Evolutionary conservation across 2,113 vertebrate species (phyloP).

Genomic region (Dendropsophus ebraccatus): DNA sequence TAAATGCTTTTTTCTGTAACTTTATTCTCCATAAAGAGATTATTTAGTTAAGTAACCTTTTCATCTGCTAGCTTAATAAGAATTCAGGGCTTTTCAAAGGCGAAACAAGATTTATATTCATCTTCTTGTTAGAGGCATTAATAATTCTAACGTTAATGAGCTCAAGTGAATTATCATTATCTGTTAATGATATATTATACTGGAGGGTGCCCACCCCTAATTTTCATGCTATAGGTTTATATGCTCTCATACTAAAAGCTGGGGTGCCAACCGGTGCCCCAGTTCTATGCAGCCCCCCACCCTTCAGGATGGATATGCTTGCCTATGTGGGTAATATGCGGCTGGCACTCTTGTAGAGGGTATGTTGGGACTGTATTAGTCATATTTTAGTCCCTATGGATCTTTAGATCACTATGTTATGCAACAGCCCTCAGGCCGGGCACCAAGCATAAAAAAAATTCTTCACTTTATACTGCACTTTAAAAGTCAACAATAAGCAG

Average conservation of each 20-base stretch:
- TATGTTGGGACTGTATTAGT: no score
- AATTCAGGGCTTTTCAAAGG: neutral
- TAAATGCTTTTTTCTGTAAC: neutral
- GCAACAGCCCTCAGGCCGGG: no score
- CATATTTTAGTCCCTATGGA: no score
- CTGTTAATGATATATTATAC: neutral
- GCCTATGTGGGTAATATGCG: no score
- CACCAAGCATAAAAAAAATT: no score
- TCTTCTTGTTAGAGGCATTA: neutral
- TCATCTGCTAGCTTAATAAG: neutral
- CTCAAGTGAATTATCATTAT: slow-evolving; percentile 13
- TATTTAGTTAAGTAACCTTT: slow-evolving; percentile 22
- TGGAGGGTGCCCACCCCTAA: neutral
- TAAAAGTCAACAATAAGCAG: no score
- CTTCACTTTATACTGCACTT: no score
- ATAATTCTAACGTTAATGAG: neutral
- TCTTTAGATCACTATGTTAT: no score
- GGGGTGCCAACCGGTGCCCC: no score
- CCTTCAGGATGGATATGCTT: no score
- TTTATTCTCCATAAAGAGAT: slow-evolving; percentile 13
- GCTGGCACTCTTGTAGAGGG: no score
- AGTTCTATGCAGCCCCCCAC: no score
- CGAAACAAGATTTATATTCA: neutral
- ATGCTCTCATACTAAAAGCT: neutral
- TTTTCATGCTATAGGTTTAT: neutral